These are phyloP conservation scores for Coptodon rendalli DNA, from an alignment of 2,113 vertebrate genomes.

Conservation along the genomic window DNA sequence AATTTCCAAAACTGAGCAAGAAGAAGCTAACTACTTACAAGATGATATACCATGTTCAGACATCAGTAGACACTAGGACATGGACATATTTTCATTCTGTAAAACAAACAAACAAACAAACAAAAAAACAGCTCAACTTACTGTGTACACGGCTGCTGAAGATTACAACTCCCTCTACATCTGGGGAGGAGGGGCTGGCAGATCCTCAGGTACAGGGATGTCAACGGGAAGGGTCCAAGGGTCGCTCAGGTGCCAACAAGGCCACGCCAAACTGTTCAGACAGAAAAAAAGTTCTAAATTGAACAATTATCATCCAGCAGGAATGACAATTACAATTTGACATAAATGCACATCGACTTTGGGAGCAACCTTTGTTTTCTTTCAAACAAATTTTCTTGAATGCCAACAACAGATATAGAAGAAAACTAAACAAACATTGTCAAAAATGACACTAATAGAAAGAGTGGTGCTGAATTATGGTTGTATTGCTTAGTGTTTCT, in stretches of 20 bases:
- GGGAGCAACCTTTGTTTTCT: not conserved
- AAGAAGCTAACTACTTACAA: not conserved
- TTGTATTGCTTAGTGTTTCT: not conserved
- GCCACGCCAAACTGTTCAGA: not conserved
- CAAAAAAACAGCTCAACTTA: not conserved
- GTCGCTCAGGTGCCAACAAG: not conserved
- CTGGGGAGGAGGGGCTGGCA: conserved; percentile 24
- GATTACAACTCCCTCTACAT: conserved; percentile 66
- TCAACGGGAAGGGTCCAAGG: conserved; percentile 8
- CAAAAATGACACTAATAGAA: not conserved
- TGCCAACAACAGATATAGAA: not conserved
- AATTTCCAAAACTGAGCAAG: not conserved
- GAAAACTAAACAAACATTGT: not conserved
- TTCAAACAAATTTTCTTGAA: not conserved
- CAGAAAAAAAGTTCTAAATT: not conserved
- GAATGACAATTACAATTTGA: not conserved
- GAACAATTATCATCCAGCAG: not conserved
- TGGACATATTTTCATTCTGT: not conserved
- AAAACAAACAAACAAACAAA: not conserved
- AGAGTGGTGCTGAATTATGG: not conserved
- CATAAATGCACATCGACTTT: not conserved
- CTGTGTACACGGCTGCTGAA: conserved; percentile 57
- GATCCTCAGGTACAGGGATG: conserved; percentile 42
- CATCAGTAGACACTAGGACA: not conserved
- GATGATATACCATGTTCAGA: not conserved